Evolutionary conservation across 2,113 vertebrate species (phyloP).

Genomic region (Passer montanus): DNA sequence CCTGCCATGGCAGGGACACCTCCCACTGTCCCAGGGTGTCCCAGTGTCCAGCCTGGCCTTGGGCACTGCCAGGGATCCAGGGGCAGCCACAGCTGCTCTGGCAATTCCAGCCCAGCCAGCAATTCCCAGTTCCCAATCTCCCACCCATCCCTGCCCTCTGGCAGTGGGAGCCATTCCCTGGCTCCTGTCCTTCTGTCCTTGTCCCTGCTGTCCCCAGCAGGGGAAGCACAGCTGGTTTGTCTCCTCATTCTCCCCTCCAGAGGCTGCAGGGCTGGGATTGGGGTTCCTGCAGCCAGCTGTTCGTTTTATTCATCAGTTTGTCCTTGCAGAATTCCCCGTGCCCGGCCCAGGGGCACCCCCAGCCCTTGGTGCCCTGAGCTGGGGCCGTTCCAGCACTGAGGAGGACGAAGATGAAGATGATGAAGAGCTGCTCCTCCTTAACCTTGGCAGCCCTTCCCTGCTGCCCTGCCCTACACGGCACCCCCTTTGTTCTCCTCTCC

Average conservation of each 20-base stretch:
- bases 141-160: not conserved
- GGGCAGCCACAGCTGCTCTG: not conserved
- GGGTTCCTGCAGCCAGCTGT: rapidly evolving
- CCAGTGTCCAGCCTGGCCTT: not conserved
- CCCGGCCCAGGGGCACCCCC: rapidly evolving
- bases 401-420: not conserved
- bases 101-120: not conserved
- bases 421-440: not conserved
- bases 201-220: not conserved
- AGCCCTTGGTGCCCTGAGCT: rapidly evolving
- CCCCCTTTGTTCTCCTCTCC: not conserved
- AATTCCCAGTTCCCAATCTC: not conserved
- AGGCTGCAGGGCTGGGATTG: rapidly evolving
- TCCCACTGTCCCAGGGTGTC: not conserved
- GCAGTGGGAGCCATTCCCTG: not conserved
- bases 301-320: rapidly evolving
- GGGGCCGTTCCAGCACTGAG: rapidly evolving
- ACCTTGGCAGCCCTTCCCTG: not conserved
- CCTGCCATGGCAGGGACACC: not conserved
- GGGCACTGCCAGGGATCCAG: not conserved
- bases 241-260: rapidly evolving
- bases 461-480: not conserved
- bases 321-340: rapidly evolving
- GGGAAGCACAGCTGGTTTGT: rapidly evolving
- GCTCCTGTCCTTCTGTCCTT: not conserved